Base-by-base conservation (phyloP, 2,888 invertebrate genomes). In the Nemotelus pantherinus region DNA sequence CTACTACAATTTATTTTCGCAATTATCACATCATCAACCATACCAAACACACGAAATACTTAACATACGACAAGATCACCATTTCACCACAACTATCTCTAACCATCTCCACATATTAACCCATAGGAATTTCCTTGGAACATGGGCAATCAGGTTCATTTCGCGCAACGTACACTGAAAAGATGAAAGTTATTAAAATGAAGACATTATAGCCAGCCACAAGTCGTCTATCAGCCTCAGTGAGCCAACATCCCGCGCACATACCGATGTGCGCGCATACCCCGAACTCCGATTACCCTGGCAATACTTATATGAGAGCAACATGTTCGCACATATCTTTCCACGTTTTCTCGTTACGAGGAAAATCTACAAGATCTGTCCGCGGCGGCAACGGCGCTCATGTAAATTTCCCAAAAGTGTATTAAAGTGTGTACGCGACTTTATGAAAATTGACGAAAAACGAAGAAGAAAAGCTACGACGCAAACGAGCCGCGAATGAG, bases 111-210 rank as follows among this genome's bases (percentile, higher is more conserved):
- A 25, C 25, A 25, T 25, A 25, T 25, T 25, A 25, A 25, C 25
- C 25, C 25, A 25, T 25, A 25, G 25, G 25, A 25, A 25, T 25
- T 25, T 25, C 25, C 25, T 25, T 25, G 25, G 25, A 25, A 25
- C 25, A 25, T 25, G 25, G 25, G 41, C 53, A 48, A 68, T 68
- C 48, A 39, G 65, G 65, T 25, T 47, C 2, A 65, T 43, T 65
- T 50, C 41, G 43, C 55, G 50, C 58, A 45, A 43, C 74, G 74
- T 63, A 60, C 74, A 74, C 63, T 63, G 48, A 48, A 60, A 60
- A 58, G 60, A 68, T 76, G 76, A 77, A 79, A 79, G 76, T 76
- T 79, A 79, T 79, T 79, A 79, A 79, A 79, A 79, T 79, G 76
- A 79, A 79, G 79, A 79, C 77, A 77, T 79, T 79, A 77, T 76